Conservation (phyloP, 1,140 invertebrate species). For the Drosophila micromelanica region DNA sequence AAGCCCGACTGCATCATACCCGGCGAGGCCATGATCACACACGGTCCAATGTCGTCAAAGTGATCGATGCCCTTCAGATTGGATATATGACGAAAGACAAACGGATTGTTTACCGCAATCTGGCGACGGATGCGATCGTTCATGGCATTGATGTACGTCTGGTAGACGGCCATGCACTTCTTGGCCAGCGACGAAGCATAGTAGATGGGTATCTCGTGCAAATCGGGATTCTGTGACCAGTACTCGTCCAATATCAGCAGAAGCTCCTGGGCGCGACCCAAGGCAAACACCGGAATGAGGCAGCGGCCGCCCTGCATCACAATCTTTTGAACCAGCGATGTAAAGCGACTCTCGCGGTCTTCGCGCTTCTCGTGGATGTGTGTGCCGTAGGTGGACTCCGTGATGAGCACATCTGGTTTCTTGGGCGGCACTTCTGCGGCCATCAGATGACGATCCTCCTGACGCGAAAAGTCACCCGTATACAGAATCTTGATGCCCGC, state of each 20-base stretch:
- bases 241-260: conserved; percentile 99
- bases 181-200: conserved; percentile 99
- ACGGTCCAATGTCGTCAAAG: conserved; percentile 99
- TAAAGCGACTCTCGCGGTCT: conserved; percentile 97
- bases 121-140: conserved; percentile 98
- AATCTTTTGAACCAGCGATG: conserved; percentile 97
- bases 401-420: conserved; percentile 98
- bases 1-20: conserved; percentile 99
- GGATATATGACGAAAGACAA: conserved; percentile 99
- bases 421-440: conserved; percentile 99
- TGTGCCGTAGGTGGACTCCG: conserved; percentile 99
- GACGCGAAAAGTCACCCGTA: conserved; percentile 99
- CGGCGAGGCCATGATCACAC: conserved; percentile 99
- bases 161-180: conserved; percentile 99
- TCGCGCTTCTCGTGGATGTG: conserved; percentile 99
- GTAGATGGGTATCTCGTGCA: conserved; percentile 99
- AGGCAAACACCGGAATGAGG: conserved; percentile 99
- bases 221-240: conserved; percentile 98
- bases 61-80: conserved; percentile 99
- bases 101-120: conserved; percentile 99
- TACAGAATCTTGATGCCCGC: conserved; percentile 98
- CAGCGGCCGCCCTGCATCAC: conserved; percentile 97
- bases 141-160: conserved; percentile 99
- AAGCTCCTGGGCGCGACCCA: conserved; percentile 98
- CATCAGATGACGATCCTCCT: conserved; percentile 99